Evolutionary conservation across 2,113 vertebrate genomes (phyloP), one percentile per base, ranked within the genome.

Genomic region (Burhinus oedicnemus): DNA sequence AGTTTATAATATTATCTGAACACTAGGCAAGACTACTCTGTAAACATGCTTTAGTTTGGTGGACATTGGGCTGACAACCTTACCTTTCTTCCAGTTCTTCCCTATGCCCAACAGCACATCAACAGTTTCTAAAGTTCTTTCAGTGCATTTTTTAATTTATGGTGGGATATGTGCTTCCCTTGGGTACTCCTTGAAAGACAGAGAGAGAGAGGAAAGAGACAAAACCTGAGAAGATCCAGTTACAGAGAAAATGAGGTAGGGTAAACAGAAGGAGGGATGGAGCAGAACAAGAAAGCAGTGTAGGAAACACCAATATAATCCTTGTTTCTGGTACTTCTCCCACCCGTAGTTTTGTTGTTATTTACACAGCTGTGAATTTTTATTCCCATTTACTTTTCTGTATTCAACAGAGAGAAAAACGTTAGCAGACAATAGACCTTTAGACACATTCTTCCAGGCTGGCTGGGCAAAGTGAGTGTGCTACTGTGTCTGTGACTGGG

Each of bases 1-100:
- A 62, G 22, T 38, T 75, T 13, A 55, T 30, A 32, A 34, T 57
- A 52, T 68, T 62, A 57, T 57, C 25, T 85, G 55, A 79, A 7
- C 4, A 60, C 9, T 54, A 75, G 12, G 8, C 0, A 0, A 84
- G 44, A 49, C 38, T 42, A 13, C 17, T 13, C 4, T 1, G 2
- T 18, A 79, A 32, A 55, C 2, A 32, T 36, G 7, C 25, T 45
- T 70, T 66, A 61, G 20, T 52, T 79, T 68, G 81, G 42, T 34
- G 17, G 15, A 57, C 30, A 40, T 4, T 27, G 20, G 16, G 13
- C 15, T 70, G 49, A 25, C 7, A 71, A n/a, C 4, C 5, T 71
- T 34, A 54, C 5, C 10, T 77, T 74, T 57, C 15, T 83, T 81
- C 22, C 23, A 15, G 20, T 44, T 61, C 16, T 66, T 42, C 32